phyloP scores from a whole-genome alignment of 2,113 vertebrate genomes.

The Bubalus kerabau region DNA sequence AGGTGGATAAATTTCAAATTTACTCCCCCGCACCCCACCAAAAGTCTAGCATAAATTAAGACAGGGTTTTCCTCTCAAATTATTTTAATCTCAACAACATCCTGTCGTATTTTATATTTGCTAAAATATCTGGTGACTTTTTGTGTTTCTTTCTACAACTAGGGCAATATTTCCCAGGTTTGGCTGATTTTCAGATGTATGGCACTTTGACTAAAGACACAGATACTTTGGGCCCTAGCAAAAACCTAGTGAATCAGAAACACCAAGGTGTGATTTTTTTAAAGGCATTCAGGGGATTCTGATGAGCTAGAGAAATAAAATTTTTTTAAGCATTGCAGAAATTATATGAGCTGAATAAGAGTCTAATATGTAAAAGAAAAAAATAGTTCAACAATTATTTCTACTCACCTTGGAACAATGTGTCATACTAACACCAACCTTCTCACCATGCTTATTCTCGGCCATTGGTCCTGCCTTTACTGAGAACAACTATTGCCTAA shows the following conservation, averaged over 20 bases:
- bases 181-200: neutral
- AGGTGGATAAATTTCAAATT: neutral
- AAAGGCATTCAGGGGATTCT: neutral
- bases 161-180: neutral
- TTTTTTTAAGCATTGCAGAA: neutral
- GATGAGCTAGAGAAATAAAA: neutral
- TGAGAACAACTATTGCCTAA: neutral
- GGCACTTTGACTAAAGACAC: neutral
- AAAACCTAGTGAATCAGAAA: neutral
- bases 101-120: neutral
- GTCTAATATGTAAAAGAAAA: neutral
- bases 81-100: neutral
- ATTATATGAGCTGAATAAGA: neutral
- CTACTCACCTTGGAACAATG: neutral
- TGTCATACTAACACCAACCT: neutral
- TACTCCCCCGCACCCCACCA: rapidly evolving
- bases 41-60: neutral
- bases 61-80: neutral
- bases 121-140: neutral
- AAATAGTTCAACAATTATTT: neutral
- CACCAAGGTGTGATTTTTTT: neutral
- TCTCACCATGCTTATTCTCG: neutral
- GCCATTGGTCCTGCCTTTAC: neutral
- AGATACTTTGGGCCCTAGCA: neutral
- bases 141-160: neutral